Conservation (phyloP, 2,113 vertebrate genomes). For the Halcyon senegalensis region DNA sequence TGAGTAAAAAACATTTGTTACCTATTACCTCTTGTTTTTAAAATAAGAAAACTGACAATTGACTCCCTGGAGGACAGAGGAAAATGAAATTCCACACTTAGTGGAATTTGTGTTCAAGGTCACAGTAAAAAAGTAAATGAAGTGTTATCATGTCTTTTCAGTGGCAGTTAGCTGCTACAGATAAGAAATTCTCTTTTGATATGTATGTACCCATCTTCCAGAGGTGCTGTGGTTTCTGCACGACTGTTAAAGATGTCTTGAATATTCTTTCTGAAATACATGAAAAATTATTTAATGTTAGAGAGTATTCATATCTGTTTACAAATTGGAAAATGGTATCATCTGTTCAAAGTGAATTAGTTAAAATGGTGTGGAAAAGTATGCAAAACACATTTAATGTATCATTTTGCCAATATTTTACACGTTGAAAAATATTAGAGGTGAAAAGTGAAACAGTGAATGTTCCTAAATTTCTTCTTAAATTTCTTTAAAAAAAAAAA, state of each 20-base stretch:
- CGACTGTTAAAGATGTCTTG: neutral
- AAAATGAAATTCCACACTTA: neutral
- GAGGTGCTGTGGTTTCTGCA: neutral
- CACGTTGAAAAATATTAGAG: neutral
- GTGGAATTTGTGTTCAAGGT: neutral
- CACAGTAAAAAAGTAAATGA: neutral
- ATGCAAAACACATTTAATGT: neutral
- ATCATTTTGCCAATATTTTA: neutral
- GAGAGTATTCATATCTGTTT: neutral
- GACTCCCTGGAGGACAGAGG: neutral
- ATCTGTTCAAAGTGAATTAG: neutral
- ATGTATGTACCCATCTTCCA: neutral
- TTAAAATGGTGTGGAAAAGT: neutral
- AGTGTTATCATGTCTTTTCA: neutral
- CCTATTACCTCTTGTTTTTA: neutral
- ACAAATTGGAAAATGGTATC: neutral
- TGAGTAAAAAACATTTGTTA: neutral
- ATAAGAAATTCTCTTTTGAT: neutral
- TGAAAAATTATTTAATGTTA: neutral
- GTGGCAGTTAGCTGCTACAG: neutral
- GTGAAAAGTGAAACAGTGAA: neutral
- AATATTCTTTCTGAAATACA: neutral
- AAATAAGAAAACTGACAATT: neutral
- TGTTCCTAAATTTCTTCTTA: neutral
- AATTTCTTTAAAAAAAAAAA: neutral